A percentile compares a stretch with the other conserved stretches of the same genome.
These are phyloP conservation scores for Thelaira solivaga DNA, from an alignment of 2,888 invertebrate species.

Conservation along the genomic window DNA sequence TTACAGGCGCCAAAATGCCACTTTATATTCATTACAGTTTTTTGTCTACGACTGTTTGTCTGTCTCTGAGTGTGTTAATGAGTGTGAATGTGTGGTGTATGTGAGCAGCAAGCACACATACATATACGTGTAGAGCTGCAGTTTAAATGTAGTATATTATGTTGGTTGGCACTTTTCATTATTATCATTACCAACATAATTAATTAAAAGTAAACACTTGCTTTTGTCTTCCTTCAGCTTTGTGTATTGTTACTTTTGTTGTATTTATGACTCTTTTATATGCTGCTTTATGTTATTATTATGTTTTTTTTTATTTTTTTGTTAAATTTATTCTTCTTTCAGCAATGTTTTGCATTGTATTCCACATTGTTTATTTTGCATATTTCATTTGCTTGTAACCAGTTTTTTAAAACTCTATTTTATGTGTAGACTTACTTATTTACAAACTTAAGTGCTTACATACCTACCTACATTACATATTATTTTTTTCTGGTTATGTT, in stretches of 20 bases:
- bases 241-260: constrained; percentile 47
- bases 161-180: constrained; percentile 44
- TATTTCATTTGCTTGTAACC: constrained; percentile 38
- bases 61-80: background rate
- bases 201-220: constrained; percentile 60
- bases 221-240: constrained; percentile 44
- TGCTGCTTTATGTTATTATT: background rate
- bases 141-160: background rate
- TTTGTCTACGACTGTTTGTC: background rate
- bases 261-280: constrained; percentile 32
- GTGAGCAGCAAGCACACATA: too few relatives aligned
- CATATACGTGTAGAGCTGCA: too few relatives aligned
- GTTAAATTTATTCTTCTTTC: too few relatives aligned
- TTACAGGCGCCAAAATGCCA: constrained; percentile 36
- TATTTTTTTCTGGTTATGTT: background rate
- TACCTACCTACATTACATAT: too few relatives aligned
- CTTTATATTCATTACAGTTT: background rate
- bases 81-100: background rate
- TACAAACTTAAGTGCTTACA: too few relatives aligned
- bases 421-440: too few relatives aligned
- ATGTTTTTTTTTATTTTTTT: background rate
- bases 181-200: constrained; percentile 57
- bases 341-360: background rate
- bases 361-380: constrained; percentile 44
- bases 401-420: constrained; percentile 13